Percentiles rank a stretch among this genome's conserved stretches.
Evolutionary conservation across 2,888 invertebrate genomes (phyloP).

Genomic region (Spisula subtruncata): DNA sequence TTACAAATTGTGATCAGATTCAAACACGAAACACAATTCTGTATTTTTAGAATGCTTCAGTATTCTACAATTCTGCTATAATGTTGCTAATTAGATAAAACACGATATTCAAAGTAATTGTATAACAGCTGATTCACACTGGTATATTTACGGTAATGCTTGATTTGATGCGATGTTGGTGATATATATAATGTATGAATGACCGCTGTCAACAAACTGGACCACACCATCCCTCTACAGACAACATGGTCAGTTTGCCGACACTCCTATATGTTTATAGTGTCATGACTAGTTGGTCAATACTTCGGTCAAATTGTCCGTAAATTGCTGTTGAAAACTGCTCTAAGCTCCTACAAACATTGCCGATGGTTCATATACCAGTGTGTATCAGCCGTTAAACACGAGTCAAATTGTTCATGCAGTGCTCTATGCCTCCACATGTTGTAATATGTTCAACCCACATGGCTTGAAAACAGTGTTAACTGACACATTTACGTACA

Average conservation of each 20-base stretch:
- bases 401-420: slow-evolving; percentile 34
- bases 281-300: slow-evolving; percentile 38
- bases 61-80: background rate
- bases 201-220: background rate
- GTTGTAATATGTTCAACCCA: background rate
- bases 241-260: background rate
- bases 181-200: slow-evolving; percentile 26
- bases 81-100: background rate
- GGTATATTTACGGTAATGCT: slow-evolving; percentile 10
- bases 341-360: slow-evolving; percentile 59
- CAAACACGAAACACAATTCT: background rate
- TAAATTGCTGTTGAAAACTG: slow-evolving; percentile 67
- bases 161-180: background rate
- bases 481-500: background rate
- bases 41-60: background rate
- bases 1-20: background rate
- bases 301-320: background rate
- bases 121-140: background rate
- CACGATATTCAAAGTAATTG: background rate
- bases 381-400: slow-evolving; percentile 14
- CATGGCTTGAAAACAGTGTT: slow-evolving; percentile 51
- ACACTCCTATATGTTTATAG: background rate
- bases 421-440: slow-evolving; percentile 56
- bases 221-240: slow-evolving; percentile 33
- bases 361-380: slow-evolving; percentile 18